These are phyloP conservation scores for Spodoptera frugiperda DNA, from an alignment of 1,140 invertebrate species.

Conservation along the genomic window DNA sequence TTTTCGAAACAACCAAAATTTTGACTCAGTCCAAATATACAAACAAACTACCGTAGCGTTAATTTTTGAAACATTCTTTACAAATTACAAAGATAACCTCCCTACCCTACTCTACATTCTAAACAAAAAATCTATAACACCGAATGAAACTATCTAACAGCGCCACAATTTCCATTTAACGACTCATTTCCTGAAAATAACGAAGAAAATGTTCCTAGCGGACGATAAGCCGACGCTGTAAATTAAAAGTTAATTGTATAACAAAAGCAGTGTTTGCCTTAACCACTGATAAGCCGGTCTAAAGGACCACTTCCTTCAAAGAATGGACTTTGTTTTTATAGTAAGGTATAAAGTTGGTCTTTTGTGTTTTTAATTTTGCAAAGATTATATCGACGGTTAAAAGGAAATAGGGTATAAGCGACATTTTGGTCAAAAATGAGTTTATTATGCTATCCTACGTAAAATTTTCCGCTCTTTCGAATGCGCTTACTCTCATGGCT, in stretches of 20 bases:
- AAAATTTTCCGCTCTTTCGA: too few relatives aligned
- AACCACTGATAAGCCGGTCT: conserved; percentile 59
- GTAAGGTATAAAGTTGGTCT: conserved; percentile 19
- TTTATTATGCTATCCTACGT: too few relatives aligned
- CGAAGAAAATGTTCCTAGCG: conserved; percentile 52
- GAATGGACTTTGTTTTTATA: conserved; percentile 48
- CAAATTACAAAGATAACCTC: too few relatives aligned
- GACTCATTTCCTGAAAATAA: conserved; percentile 62
- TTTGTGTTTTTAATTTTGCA: conserved; percentile 33
- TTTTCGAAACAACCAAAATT: too few relatives aligned
- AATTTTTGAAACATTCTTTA: too few relatives aligned
- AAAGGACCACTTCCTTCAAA: conserved; percentile 54
- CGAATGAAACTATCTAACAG: conserved; percentile 15
- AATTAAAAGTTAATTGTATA: conserved; percentile 69
- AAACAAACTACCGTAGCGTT: too few relatives aligned
- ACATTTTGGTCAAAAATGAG: too few relatives aligned
- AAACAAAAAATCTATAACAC: background rate
- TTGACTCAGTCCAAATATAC: too few relatives aligned
- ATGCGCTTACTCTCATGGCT: too few relatives aligned
- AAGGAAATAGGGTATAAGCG: too few relatives aligned
- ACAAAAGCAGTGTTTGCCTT: conserved; percentile 63
- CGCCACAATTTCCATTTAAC: conserved; percentile 53
- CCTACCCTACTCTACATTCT: background rate
- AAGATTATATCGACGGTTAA: too few relatives aligned
- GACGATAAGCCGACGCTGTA: conserved; percentile 59